A percentile compares a stretch with the other conserved stretches of the same genome.
phyloP scores from a whole-genome alignment of 2,113 vertebrate species.

The Corythornis vintsioides region DNA sequence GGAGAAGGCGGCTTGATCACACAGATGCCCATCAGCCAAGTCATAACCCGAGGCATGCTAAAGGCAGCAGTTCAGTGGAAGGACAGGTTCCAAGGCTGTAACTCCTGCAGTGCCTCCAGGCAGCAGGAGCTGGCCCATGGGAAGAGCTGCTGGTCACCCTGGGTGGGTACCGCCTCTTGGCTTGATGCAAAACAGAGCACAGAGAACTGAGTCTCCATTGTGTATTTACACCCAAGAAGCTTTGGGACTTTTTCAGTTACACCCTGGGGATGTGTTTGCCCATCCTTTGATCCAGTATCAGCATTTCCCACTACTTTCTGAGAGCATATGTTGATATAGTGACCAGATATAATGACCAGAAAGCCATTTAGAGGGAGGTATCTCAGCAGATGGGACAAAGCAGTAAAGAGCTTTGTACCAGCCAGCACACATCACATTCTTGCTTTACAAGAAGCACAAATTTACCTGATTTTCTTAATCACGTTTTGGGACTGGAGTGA shows the following conservation, averaged over 20 bases:
- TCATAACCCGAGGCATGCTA: neutral
- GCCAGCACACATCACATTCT: neutral
- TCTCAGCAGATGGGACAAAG: neutral
- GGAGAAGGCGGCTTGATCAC: neutral
- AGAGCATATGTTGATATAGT: rapidly evolving
- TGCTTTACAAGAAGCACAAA: neutral
- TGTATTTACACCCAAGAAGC: neutral
- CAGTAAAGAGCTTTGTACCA: neutral
- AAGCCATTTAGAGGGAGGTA: neutral
- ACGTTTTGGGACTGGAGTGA: neutral
- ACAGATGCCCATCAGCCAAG: neutral
- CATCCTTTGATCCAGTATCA: neutral
- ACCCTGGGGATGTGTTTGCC: neutral
- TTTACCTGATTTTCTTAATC: too few species aligned
- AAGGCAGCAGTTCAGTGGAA: neutral
- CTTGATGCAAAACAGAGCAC: neutral
- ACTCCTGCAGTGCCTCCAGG: neutral
- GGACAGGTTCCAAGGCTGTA: neutral
- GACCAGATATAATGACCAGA: neutral
- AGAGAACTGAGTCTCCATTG: neutral
- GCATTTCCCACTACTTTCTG: neutral
- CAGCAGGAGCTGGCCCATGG: neutral
- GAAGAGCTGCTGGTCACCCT: neutral
- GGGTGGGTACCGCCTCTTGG: neutral
- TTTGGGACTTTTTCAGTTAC: neutral